phyloP scores from a whole-genome alignment of 2,888 invertebrate genomes.

The Phengaris alcon region DNA sequence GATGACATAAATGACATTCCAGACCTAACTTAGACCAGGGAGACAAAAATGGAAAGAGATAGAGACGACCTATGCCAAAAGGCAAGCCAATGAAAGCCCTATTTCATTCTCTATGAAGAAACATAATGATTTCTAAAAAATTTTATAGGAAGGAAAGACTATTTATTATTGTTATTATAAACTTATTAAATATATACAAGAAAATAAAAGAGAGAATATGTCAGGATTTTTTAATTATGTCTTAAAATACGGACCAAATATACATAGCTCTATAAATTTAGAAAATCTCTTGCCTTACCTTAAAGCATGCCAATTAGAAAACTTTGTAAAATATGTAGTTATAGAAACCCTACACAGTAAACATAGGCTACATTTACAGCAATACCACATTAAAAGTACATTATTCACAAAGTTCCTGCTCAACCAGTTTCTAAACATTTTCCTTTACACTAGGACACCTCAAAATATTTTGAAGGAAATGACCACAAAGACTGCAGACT shows the following conservation, averaged over 20 bases:
- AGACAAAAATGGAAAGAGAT: background rate
- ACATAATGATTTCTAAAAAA: no score
- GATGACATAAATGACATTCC: no score
- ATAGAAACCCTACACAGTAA: background rate
- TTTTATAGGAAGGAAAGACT: no score
- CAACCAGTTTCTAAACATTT: no score
- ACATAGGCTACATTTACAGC: background rate
- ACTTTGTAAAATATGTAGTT: conserved; percentile 5
- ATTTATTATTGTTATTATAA: no score
- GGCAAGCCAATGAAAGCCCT: no score
- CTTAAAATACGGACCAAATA: conserved; percentile 50
- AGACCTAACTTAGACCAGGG: background rate
- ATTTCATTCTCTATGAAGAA: no score
- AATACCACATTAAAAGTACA: conserved; percentile 11
- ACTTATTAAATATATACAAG: background rate
- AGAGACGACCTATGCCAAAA: no score
- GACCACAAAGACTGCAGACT: no score
- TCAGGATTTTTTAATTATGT: conserved; percentile 43
- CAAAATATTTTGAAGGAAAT: no score
- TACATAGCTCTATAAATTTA: conserved; percentile 49
- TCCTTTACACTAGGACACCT: no score
- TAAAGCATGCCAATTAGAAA: conserved; percentile 13
- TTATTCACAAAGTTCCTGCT: no score
- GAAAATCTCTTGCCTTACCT: conserved; percentile 42
- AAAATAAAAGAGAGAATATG: conserved; percentile 11